Evolutionary conservation across 1,140 invertebrate species (phyloP).

Genomic region (Trichonephila clavipes): DNA sequence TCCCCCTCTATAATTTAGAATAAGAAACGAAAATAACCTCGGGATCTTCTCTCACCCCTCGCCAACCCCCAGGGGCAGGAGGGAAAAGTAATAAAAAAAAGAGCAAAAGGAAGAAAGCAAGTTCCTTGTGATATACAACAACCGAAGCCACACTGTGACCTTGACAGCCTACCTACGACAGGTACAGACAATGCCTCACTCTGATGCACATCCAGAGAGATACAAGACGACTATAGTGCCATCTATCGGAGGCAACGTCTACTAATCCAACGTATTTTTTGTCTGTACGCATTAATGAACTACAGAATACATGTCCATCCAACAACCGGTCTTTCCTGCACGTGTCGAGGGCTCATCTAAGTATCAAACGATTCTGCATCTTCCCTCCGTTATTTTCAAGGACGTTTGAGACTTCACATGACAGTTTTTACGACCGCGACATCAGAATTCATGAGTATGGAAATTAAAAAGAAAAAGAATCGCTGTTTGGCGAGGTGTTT

Average conservation of each 20-base stretch:
- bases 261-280: background rate
- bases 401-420: background rate
- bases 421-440: background rate
- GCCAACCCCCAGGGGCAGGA: background rate
- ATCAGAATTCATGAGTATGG: background rate
- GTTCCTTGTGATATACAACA: background rate
- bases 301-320: background rate
- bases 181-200: slow-evolving; percentile 21
- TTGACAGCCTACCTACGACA: background rate
- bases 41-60: slow-evolving; percentile 6
- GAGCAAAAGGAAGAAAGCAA: background rate
- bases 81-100: background rate
- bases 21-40: background rate
- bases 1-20: slow-evolving; percentile 1
- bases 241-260: background rate
- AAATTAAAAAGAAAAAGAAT: background rate
- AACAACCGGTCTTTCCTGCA: background rate
- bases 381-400: slow-evolving; percentile 17
- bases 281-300: too few relatives aligned
- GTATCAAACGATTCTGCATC: background rate
- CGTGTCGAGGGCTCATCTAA: background rate
- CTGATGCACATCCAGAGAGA: background rate
- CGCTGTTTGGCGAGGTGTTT: background rate
- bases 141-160: background rate
- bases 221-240: background rate